These are phyloP conservation scores for Pandion haliaetus DNA, from an alignment of 2,113 vertebrate genomes.

Conservation along the genomic window DNA sequence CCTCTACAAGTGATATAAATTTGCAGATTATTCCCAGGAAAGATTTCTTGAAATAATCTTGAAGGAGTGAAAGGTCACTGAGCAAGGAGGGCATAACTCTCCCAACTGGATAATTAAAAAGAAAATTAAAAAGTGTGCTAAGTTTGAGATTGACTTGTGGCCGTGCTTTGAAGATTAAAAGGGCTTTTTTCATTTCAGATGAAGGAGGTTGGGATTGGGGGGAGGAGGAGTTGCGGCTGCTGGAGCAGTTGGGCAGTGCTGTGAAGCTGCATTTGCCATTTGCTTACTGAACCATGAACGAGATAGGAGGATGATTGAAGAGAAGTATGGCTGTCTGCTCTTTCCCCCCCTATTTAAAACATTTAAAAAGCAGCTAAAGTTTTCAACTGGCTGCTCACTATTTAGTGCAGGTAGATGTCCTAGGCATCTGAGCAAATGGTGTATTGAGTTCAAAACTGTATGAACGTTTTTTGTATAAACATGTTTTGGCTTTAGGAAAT, in stretches of 20 bases:
- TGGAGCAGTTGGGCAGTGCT: neutral
- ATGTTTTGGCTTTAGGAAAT: neutral
- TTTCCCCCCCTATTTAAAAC: neutral
- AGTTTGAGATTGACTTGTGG: constrained; percentile 42
- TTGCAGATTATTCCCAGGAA: constrained; percentile 15
- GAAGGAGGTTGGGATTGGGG: neutral
- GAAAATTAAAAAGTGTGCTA: constrained; percentile 35
- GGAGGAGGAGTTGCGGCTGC: neutral
- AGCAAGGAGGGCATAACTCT: neutral
- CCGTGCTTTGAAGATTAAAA: constrained; percentile 56
- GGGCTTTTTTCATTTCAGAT: neutral
- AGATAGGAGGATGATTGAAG: neutral
- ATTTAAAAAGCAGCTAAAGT: neutral
- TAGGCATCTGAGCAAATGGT: neutral
- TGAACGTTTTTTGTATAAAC: fast-evolving
- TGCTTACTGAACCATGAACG: neutral
- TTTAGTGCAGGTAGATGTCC: neutral
- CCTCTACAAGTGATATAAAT: neutral
- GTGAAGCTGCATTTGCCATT: neutral
- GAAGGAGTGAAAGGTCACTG: constrained; percentile 10
- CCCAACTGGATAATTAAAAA: constrained; percentile 33
- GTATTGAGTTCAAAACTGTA: neutral
- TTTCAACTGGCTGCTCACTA: neutral
- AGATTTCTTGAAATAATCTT: constrained; percentile 19
- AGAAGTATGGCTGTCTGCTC: neutral